Evolutionary conservation across 2,888 invertebrate species (phyloP).

Genomic region (Agrotis clavis): DNA sequence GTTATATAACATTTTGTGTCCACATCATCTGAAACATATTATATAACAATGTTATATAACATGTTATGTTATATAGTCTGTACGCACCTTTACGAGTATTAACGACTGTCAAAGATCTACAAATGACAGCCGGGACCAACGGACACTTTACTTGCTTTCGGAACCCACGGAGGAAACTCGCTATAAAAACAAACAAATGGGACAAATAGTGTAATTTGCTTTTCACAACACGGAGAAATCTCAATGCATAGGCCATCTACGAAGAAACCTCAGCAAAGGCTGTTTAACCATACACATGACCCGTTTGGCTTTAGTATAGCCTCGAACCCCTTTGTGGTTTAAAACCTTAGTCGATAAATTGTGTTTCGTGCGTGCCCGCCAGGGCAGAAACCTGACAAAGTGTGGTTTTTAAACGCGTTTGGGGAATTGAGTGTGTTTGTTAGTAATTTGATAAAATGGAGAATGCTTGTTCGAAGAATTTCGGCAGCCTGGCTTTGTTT

Average conservation of each 20-base stretch:
- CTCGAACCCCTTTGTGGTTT: not conserved
- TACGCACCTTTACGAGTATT: no score
- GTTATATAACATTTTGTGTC: no score
- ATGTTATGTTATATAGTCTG: no score
- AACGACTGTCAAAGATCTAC: not conserved
- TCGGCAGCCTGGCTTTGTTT: not conserved
- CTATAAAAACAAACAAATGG: not conserved
- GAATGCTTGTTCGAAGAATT: not conserved
- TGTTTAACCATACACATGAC: not conserved
- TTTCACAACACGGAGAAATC: not conserved
- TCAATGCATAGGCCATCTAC: not conserved
- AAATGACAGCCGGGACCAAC: not conserved
- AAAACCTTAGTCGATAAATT: not conserved
- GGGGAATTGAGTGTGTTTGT: not conserved
- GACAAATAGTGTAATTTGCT: not conserved
- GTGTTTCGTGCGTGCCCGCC: not conserved
- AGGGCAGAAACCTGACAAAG: not conserved
- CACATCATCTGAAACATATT: no score
- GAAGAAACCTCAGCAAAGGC: not conserved
- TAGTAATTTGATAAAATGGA: constrained; percentile 3
- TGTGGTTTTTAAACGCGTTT: not conserved
- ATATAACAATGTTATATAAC: no score
- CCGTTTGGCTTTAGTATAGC: not conserved
- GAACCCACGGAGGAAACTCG: not conserved
- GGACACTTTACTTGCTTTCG: not conserved